Evolutionary conservation across 2,888 invertebrate species (phyloP).

Genomic region (Vanessa cardui): DNA sequence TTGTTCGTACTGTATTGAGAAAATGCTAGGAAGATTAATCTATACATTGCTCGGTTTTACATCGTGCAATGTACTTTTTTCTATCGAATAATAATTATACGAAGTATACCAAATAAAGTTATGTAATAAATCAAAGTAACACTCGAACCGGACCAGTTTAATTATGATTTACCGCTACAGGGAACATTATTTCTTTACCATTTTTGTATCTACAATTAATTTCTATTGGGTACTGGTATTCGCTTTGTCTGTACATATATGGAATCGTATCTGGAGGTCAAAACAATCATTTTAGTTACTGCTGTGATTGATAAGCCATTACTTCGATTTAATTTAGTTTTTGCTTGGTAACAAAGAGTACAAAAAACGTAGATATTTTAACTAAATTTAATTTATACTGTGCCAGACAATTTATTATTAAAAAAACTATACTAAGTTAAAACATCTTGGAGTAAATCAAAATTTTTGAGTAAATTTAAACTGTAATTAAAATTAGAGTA

Average conservation of each 20-base stretch:
- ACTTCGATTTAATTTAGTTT: constrained; percentile 9
- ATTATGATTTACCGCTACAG: constrained; percentile 35
- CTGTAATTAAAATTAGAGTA: too few species aligned
- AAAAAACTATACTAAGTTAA: too few species aligned
- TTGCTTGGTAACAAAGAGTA: neutral
- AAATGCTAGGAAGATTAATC: too few species aligned
- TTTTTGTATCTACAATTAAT: constrained; percentile 32
- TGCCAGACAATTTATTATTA: too few species aligned
- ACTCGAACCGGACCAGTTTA: constrained; percentile 25
- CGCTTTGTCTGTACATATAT: constrained; percentile 32
- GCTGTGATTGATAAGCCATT: constrained; percentile 22
- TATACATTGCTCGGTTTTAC: neutral
- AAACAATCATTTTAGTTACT: constrained; percentile 26
- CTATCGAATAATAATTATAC: neutral
- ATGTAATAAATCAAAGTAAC: constrained; percentile 33
- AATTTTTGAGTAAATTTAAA: too few species aligned
- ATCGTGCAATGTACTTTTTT: neutral
- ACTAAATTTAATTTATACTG: too few species aligned
- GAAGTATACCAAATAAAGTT: constrained; percentile 28
- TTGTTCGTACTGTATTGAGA: too few species aligned
- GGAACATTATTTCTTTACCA: constrained; percentile 22
- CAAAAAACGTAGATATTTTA: too few species aligned
- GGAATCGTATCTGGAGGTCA: constrained; percentile 31
- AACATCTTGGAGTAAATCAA: too few species aligned
- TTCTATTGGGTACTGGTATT: constrained; percentile 28